phyloP scores from a whole-genome alignment of 1,140 invertebrate genomes.

The Orius insidiosus region DNA sequence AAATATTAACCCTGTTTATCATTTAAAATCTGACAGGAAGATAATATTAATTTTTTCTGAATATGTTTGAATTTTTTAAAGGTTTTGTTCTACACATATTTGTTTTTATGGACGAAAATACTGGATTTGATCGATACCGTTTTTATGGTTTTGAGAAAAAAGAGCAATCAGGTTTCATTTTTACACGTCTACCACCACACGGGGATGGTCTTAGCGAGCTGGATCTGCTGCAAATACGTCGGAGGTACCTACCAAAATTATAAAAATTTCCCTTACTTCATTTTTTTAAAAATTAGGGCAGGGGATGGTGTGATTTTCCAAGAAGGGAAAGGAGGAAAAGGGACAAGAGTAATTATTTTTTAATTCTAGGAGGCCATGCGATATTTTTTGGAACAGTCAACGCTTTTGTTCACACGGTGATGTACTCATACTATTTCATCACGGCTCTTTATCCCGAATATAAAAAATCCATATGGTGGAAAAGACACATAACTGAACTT shows the following conservation, averaged over 20 bases:
- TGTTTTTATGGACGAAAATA: slow-evolving; percentile 37
- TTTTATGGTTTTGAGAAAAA: slow-evolving; percentile 71
- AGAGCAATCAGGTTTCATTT: slow-evolving; percentile 52
- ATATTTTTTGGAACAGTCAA: slow-evolving; percentile 44
- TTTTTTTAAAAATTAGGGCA: too few species aligned
- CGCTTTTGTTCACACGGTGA: slow-evolving; percentile 54
- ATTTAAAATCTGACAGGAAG: too few species aligned
- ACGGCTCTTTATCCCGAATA: slow-evolving; percentile 36
- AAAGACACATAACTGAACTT: slow-evolving; percentile 53
- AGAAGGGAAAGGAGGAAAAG: too few species aligned
- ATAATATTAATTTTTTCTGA: neutral
- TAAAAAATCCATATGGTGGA: slow-evolving; percentile 48
- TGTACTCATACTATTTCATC: slow-evolving; percentile 63
- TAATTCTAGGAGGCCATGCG: slow-evolving; percentile 35
- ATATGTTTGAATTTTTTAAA: neutral
- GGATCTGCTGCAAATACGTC: slow-evolving; percentile 37
- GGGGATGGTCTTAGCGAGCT: slow-evolving; percentile 40
- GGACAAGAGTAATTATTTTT: too few species aligned
- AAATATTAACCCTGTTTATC: too few species aligned
- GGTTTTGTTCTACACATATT: slow-evolving; percentile 6
- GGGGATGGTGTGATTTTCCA: too few species aligned
- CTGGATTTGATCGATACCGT: slow-evolving; percentile 54
- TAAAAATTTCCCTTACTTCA: too few species aligned
- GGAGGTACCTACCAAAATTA: too few species aligned
- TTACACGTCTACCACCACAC: slow-evolving; percentile 60